Base-by-base conservation (phyloP, 1,140 invertebrate species). In the Pissodes strobi region DNA sequence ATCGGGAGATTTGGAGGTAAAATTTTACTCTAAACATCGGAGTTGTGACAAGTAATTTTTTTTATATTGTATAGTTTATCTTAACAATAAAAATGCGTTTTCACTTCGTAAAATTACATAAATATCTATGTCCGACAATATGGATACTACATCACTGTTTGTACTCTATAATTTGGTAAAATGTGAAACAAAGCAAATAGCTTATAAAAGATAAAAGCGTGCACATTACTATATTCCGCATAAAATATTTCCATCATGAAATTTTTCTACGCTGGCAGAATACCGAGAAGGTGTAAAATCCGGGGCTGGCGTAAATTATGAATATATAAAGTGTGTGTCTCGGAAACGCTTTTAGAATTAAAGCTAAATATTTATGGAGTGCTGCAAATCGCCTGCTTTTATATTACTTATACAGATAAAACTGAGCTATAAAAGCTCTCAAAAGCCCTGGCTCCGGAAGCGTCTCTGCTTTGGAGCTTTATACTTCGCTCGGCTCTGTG, bases 401-500 rank as follows among this genome's bases (percentile, higher is more conserved):
- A 77, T 77, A 75, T 76, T 75, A 76, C 76, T 76, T 76, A 76
- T 74, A 77, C 76, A 75, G 76, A 65, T 77, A 77, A 76, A 77
- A 77, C 68, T 77, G 73, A 65, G 72, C 74, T 72, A 76, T 76
- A 75, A 76, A 77, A 76, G 75, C 75, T 75, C 74, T 76, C 73
- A 66, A 74, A 76, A 75, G 74, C 74, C 69, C 69, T 22, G 60
- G 56, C 34, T 49, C 69, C 73, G 74, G 72, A 77, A 73, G 68
- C 73, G 57, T 18, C 53, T 53, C 57, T 49, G 69, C 64, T 65
- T 59, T 55, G 69, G 71, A 71, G 72, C 75, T 74, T 73, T 73
- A 71, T 69, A 72, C 71, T 75, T 45, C 46, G 60, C 70, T 74
- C 73, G 69, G 67, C 65, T 67, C 75, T 73, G 48, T 69, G 71